A percentile compares a stretch with the other conserved stretches of the same genome.
Evolutionary conservation across 2,888 invertebrate genomes (phyloP).

Genomic region (Folsomia manolachei): DNA sequence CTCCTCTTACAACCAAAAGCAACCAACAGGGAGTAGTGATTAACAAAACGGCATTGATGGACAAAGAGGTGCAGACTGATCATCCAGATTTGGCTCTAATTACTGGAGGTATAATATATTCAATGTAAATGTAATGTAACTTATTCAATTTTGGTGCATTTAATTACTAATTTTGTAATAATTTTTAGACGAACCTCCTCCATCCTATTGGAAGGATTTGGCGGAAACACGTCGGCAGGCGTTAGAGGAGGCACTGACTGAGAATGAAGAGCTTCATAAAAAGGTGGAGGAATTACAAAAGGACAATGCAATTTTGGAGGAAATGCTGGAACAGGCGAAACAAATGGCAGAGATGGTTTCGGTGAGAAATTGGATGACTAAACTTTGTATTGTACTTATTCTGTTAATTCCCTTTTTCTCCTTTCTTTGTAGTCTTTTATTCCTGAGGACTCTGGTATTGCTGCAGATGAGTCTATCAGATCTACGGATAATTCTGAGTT

Average conservation of each 20-base stretch:
- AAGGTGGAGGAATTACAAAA: constrained; percentile 38
- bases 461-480: not conserved
- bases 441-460: not conserved
- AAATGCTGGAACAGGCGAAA: constrained; percentile 42
- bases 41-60: not conserved
- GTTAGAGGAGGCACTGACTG: constrained; percentile 39
- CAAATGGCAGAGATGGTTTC: constrained; percentile 37
- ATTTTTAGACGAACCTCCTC: constrained; percentile 35
- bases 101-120: constrained; percentile 33
- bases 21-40: not conserved
- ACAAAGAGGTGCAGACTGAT: constrained; percentile 36
- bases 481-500: not conserved
- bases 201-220: constrained; percentile 41
- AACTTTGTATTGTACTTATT: too few species aligned
- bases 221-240: constrained; percentile 40
- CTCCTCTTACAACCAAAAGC: not conserved
- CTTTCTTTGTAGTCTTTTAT: not conserved
- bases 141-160: not conserved
- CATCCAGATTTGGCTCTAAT: constrained; percentile 33
- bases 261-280: constrained; percentile 39
- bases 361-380: too few species aligned
- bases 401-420: not conserved
- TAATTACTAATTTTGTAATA: constrained; percentile 9
- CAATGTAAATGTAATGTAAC: not conserved
- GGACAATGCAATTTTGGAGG: constrained; percentile 40